Evolutionary conservation across 2,888 invertebrate genomes (phyloP).

Genomic region (Dasypogon diadema): DNA sequence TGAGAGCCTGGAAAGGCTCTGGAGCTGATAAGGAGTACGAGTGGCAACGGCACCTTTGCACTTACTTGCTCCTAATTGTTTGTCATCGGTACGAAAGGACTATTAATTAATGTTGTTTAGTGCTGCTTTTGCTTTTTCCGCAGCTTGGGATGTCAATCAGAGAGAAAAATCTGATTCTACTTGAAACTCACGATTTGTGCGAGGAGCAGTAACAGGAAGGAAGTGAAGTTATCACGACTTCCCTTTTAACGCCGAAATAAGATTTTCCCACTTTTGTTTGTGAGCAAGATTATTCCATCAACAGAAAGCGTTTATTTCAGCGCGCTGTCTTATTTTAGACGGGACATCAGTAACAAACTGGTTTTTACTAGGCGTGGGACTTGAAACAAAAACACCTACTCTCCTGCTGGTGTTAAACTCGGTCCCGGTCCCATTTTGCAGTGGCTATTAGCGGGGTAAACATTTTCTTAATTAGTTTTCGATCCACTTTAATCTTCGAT

Average conservation of each 20-base stretch:
- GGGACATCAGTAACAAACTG: no score
- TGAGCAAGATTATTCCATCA: no score
- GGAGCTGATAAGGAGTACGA: conserved; percentile 14
- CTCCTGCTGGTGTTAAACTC: not conserved
- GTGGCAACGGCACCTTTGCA: conserved; percentile 22
- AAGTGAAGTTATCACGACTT: no score
- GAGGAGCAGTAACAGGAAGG: no score
- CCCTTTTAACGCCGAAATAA: no score
- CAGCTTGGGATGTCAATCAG: not conserved
- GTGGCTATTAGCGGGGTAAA: conserved; percentile 25
- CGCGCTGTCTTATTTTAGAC: no score
- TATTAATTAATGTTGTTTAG: conserved; percentile 39
- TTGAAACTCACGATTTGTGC: no score
- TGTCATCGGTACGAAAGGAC: conserved; percentile 5
- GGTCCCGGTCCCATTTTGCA: not conserved
- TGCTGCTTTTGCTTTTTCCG: not conserved
- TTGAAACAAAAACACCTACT: no score
- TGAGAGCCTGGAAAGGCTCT: conserved; percentile 25
- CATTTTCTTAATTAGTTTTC: conserved; percentile 46
- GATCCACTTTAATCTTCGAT: conserved; percentile 46
- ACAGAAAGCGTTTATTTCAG: no score
- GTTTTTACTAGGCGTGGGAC: not conserved
- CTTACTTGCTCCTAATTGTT: conserved; percentile 13
- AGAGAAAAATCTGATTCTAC: not conserved
- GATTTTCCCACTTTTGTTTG: no score